Base-by-base conservation (phyloP, 2,888 invertebrate genomes). In the Theodoxus fluviatilis region DNA sequence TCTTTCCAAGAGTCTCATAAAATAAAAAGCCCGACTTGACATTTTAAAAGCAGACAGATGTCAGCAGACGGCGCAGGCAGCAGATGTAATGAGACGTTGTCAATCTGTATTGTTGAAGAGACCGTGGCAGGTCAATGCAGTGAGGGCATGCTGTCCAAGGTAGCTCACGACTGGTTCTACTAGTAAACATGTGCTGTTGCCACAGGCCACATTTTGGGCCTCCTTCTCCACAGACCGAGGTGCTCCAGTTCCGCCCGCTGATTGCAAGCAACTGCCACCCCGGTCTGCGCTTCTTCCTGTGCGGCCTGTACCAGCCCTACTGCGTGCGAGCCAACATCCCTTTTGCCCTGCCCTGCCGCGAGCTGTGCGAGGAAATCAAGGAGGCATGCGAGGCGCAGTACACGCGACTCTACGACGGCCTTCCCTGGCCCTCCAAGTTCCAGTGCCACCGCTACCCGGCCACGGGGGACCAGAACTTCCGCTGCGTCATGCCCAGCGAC, bases 381-480 rank as follows among this genome's bases (percentile, higher is more conserved):
- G 15, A 15, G 2, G 72, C 73, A 0, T 83, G 83, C 59, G 71
- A 71, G 55, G 64, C 47, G 2, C 52, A 67, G 3, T 76, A 78
- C 59, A 52, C 31, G 7, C 59, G 74, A 31, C 67, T 77, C 15
- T 77, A 78, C 61, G 74, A 75, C 7, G 76, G 75, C 0, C 71
- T 82, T 0, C 76, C 76, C 6, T 82, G 82, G 82, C 80, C 81
- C 3, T 76, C 75, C 43, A 82, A 82, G 71, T 73, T 82, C 7
- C 82, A 82, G 63, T 82, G 82, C 70, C 82, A 81, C 64, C 72
- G 81, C 6, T 82, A 77, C 59, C 78, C 79, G n/a, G 25, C 35
- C 3, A 70, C 69, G 1, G 63, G 63, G 22, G 69, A 64, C 66
- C n/a, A 25, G 3, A 61, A 69, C 59, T 61, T 69, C 12, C 55